These are phyloP conservation scores for Lampris incognitus DNA, from an alignment of 2,113 vertebrate species.

Conservation along the genomic window DNA sequence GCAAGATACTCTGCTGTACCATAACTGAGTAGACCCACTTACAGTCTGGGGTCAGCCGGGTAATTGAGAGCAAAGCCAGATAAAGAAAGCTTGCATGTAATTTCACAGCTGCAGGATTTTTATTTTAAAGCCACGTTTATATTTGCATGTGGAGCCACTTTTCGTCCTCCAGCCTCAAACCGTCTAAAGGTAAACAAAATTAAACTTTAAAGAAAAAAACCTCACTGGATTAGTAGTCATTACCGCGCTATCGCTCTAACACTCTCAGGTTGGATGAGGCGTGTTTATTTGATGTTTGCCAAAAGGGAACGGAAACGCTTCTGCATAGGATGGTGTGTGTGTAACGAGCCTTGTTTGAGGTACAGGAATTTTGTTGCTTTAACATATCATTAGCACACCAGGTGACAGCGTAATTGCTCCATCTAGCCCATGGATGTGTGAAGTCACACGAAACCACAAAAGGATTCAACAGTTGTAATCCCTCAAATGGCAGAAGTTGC, in stretches of 20 bases:
- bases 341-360: conserved; percentile 40
- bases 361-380: conserved; percentile 44
- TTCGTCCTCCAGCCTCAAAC: conserved; percentile 1
- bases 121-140: too few relatives aligned
- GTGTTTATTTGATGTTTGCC: conserved; percentile 3
- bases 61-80: too few relatives aligned
- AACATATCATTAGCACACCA: conserved; percentile 56
- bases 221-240: conserved; percentile 25
- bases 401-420: conserved; percentile 49
- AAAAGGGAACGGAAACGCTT: neutral
- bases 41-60: too few relatives aligned
- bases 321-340: conserved; percentile 25
- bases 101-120: too few relatives aligned
- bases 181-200: neutral
- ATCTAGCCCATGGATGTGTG: conserved; percentile 35
- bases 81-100: too few relatives aligned
- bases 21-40: too few relatives aligned
- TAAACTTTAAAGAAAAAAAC: conserved; percentile 25
- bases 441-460: conserved; percentile 45
- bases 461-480: conserved; percentile 29
- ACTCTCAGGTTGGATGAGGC: neutral
- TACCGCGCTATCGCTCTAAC: conserved; percentile 31
- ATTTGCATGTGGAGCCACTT: conserved; percentile 6
- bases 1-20: too few relatives aligned
- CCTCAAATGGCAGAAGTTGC: conserved; percentile 14